A percentile compares a stretch with the other conserved stretches of the same genome.
These are phyloP conservation scores for Myripristis jacobus DNA, from an alignment of 2,797 vertebrate genomes.

Conservation along the genomic window DNA sequence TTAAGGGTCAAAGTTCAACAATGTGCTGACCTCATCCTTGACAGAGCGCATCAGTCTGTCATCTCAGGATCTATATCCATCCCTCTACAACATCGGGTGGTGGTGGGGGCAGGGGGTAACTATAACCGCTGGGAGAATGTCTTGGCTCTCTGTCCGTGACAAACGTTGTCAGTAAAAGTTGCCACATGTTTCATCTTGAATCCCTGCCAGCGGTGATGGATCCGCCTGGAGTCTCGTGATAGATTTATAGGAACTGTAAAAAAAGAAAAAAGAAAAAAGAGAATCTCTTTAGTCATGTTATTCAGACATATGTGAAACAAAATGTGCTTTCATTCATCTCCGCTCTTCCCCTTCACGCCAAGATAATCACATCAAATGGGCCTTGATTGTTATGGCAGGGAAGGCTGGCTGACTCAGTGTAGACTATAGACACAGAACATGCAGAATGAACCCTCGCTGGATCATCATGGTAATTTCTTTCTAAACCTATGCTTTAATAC, in stretches of 20 bases:
- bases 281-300: slow-evolving; percentile 50
- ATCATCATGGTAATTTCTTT: no score
- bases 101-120: background rate
- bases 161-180: slow-evolving; percentile 55
- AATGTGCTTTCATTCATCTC: slow-evolving; percentile 46
- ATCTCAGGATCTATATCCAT: slow-evolving; percentile 20
- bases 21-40: slow-evolving; percentile 35
- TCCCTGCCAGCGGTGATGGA: slow-evolving; percentile 36
- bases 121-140: no score
- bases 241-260: slow-evolving; percentile 38
- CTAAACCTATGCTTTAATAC: no score
- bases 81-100: background rate
- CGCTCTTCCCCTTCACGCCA: slow-evolving; percentile 44
- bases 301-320: slow-evolving; percentile 45
- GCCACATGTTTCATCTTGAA: slow-evolving; percentile 18
- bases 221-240: slow-evolving; percentile 24
- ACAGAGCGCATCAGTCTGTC: slow-evolving; percentile 45
- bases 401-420: slow-evolving; percentile 46
- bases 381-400: slow-evolving; percentile 51
- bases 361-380: slow-evolving; percentile 64
- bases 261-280: background rate
- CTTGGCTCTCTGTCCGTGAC: slow-evolving; percentile 18
- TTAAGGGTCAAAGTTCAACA: slow-evolving; percentile 42
- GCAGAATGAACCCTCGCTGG: background rate
- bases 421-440: slow-evolving; percentile 28